phyloP scores from a whole-genome alignment of 2,888 invertebrate species.

The Terebella lapidaria region DNA sequence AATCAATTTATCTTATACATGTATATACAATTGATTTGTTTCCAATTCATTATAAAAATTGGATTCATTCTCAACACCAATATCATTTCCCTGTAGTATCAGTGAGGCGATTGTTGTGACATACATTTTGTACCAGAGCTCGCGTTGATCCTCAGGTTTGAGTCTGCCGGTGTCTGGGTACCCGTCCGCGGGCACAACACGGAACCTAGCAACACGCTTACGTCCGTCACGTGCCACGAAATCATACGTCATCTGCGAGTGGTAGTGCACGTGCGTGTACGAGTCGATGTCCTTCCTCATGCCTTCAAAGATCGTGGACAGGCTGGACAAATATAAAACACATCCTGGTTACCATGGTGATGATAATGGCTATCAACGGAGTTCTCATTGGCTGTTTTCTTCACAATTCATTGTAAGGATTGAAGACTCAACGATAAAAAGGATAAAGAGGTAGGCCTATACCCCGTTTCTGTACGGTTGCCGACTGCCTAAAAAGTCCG shows the following conservation, averaged over 20 bases:
- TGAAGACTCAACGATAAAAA: too few relatives aligned
- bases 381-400: neutral
- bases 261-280: slow-evolving; percentile 19
- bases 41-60: too few relatives aligned
- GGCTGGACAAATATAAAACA: slow-evolving; percentile 6
- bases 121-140: slow-evolving; percentile 10
- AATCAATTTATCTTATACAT: too few relatives aligned
- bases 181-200: slow-evolving; percentile 20
- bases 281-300: slow-evolving; percentile 10
- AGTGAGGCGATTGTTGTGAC: too few relatives aligned
- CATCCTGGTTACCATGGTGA: neutral
- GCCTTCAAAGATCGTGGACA: slow-evolving; percentile 15
- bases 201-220: slow-evolving; percentile 12
- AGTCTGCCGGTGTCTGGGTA: slow-evolving; percentile 14
- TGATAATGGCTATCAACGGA: neutral
- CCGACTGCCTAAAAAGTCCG: too few relatives aligned
- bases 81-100: too few relatives aligned
- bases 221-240: slow-evolving; percentile 10
- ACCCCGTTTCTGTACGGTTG: too few relatives aligned
- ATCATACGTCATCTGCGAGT: slow-evolving; percentile 17
- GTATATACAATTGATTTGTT: too few relatives aligned
- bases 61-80: too few relatives aligned
- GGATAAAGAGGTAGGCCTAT: too few relatives aligned
- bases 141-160: slow-evolving; percentile 5
- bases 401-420: too few relatives aligned